Base-by-base conservation (phyloP, 2,888 invertebrate species). In the Microplitis manilae region DNA sequence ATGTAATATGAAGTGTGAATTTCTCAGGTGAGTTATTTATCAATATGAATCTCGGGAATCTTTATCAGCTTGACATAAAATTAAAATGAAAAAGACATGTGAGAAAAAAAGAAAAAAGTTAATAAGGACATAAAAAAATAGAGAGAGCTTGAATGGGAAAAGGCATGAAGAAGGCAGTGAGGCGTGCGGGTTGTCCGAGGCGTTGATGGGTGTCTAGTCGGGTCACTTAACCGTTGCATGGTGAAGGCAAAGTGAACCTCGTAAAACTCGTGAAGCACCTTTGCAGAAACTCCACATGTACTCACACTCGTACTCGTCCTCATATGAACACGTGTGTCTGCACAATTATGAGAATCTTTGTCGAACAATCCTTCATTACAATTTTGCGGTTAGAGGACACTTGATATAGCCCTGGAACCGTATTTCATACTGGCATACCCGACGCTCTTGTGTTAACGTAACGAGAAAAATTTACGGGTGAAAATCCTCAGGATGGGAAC, bases 191-290 rank as follows among this genome's bases (percentile, higher is more conserved):
- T 75, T 80, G 83, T 83, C 78, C 76, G 82, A 86, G 84, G 83
- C 84, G 86, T 84, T 86, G 88, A 88, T 86, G 85, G 85, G 85
- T 84, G 87, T 86, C 85, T 87, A 84, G 83, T 50, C 85, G 84
- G 87, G 87, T 88, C 87, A 87, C 87, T 88, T 87, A 86, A 87
- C 87, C 86, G 86, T 86, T 86, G 86, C 82, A 83, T 82, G 82
- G 83, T 80, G 83, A 84, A 85, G 82, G 82, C 84, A 80, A 85
- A 86, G 84, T 84, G 83, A 84, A 85, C 83, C 82, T 80, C 79
- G 71, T 39, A 8, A 6, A 62, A 61, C 71, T 72, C 15, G 5
- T 61, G 61, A 13, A 61, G 62, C 70, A 20, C 50, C 50, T 5
- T 59, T 70, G 30, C 20, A 70, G 30, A 41, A 30, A 13, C 6